Evolutionary conservation across 2,888 invertebrate species (phyloP).

Genomic region (Criorhina ranunculi): DNA sequence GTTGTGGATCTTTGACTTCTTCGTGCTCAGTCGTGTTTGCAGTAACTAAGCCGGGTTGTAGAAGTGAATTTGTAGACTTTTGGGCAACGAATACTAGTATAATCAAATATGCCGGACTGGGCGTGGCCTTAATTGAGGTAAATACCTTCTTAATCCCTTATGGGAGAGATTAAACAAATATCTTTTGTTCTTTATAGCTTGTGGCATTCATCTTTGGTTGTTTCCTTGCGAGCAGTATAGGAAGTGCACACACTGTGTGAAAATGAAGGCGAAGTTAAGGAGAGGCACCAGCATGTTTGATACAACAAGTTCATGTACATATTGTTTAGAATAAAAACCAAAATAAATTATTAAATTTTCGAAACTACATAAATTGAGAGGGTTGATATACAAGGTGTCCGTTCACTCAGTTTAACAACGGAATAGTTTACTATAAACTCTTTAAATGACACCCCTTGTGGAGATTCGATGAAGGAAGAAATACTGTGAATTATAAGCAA

Average conservation of each 20-base stretch:
- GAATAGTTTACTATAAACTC: too few relatives aligned
- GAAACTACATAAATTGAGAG: neutral
- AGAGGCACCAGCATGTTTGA: neutral
- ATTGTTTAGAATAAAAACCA: conserved; percentile 4
- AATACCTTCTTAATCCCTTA: conserved; percentile 43
- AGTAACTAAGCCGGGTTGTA: conserved; percentile 78
- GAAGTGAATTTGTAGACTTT: conserved; percentile 83
- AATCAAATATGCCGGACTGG: conserved; percentile 88
- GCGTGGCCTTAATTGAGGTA: conserved; percentile 89
- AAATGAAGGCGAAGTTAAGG: neutral
- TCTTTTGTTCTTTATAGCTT: conserved; percentile 84
- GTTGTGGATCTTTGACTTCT: conserved; percentile 79
- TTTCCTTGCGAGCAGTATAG: conserved; percentile 93
- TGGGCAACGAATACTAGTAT: conserved; percentile 82
- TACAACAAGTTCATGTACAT: conserved; percentile 14
- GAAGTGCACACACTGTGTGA: conserved; percentile 84
- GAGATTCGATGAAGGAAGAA: too few relatives aligned
- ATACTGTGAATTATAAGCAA: too few relatives aligned
- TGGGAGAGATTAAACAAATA: too few relatives aligned
- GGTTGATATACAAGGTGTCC: too few relatives aligned
- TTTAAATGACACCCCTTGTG: too few relatives aligned
- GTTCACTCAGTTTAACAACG: too few relatives aligned
- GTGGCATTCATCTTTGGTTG: conserved; percentile 92
- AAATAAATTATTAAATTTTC: conserved; percentile 39
- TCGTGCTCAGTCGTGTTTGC: conserved; percentile 78